Evolutionary conservation across 1,140 invertebrate species (phyloP).

Genomic region (Hormaphis cornu): DNA sequence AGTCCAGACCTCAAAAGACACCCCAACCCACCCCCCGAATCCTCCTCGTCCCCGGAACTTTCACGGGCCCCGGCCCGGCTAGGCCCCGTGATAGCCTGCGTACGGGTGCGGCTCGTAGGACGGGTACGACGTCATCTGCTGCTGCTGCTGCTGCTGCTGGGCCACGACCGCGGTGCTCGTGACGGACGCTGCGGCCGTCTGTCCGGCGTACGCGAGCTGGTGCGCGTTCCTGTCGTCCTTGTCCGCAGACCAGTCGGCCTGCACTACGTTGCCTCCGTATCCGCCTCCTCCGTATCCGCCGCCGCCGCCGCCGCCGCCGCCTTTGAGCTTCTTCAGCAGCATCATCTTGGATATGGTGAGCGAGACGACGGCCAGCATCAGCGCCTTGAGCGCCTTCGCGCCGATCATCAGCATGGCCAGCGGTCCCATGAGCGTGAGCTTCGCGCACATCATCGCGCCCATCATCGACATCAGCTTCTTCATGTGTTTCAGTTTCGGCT

Average conservation of each 20-base stretch:
- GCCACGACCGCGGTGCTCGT: neutral
- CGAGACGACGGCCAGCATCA: conserved; percentile 37
- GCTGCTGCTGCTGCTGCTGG: neutral
- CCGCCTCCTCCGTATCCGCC: neutral
- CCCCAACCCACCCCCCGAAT: too few species aligned
- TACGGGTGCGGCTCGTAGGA: neutral
- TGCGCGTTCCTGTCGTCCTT: conserved; percentile 19
- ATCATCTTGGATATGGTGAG: conserved; percentile 38
- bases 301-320: neutral
- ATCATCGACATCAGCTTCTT: conserved; percentile 40
- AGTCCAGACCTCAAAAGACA: too few species aligned
- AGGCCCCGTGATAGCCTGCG: neutral
- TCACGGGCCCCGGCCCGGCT: too few species aligned
- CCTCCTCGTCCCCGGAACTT: too few species aligned
- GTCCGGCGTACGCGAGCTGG: neutral
- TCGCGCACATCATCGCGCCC: conserved; percentile 38
- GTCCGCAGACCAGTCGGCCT: conserved; percentile 4
- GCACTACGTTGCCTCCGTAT: neutral
- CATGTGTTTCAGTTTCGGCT: conserved; percentile 39
- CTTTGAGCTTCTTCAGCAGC: conserved; percentile 37
- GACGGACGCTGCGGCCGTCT: neutral
- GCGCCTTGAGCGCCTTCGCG: conserved; percentile 38
- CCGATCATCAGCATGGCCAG: conserved; percentile 37
- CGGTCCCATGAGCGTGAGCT: conserved; percentile 36
- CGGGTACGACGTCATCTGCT: neutral